A percentile compares a stretch with the other conserved stretches of the same genome.
These are phyloP conservation scores for Luperina testacea DNA, from an alignment of 2,888 invertebrate species.

Conservation along the genomic window DNA sequence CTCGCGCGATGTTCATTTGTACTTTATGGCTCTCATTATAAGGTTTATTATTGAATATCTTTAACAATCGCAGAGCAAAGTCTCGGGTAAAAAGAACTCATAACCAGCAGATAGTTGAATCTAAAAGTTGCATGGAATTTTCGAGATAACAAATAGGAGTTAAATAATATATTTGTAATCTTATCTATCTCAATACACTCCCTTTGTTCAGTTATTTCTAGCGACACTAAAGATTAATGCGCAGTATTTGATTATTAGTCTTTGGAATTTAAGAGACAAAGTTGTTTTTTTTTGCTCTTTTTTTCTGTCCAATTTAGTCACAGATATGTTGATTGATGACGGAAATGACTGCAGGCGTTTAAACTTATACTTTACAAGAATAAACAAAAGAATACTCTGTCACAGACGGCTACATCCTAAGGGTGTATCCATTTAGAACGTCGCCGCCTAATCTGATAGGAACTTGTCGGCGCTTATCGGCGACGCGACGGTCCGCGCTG, in stretches of 20 bases:
- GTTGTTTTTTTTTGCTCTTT: neutral
- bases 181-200: conserved; percentile 22
- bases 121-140: neutral
- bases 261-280: conserved; percentile 2
- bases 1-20: no score
- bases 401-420: neutral
- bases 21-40: neutral
- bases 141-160: neutral
- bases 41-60: neutral
- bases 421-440: no score
- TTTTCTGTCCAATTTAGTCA: neutral
- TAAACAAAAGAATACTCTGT: no score
- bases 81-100: no score
- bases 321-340: neutral
- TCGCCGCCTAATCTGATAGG: neutral
- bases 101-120: neutral
- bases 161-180: conserved; percentile 4
- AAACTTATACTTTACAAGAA: neutral
- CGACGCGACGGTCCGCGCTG: no score
- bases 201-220: conserved; percentile 2
- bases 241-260: neutral
- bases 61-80: neutral
- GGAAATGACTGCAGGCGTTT: neutral
- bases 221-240: neutral
- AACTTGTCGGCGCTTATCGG: no score